A percentile compares a stretch with the other conserved stretches of the same genome.
These are phyloP conservation scores for Tapirus terrestris DNA, from an alignment of 2,113 vertebrate genomes.

Conservation along the genomic window DNA sequence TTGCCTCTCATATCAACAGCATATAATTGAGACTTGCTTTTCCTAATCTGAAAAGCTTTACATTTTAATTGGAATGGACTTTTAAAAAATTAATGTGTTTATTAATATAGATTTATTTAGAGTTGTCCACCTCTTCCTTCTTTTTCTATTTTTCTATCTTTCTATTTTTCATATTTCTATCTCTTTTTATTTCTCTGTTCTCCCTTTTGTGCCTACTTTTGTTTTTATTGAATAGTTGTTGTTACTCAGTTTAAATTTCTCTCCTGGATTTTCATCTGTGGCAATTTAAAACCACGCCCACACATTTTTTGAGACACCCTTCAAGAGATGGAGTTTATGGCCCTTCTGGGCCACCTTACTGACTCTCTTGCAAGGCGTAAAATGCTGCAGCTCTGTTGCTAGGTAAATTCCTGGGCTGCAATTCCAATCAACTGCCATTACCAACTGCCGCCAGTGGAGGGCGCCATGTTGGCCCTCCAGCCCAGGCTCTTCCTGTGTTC, in stretches of 20 bases:
- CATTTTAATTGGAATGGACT: neutral
- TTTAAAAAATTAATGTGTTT: neutral
- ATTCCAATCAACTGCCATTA: neutral
- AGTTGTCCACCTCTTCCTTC: neutral
- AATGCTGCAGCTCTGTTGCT: neutral
- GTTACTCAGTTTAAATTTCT: neutral
- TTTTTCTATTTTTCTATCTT: neutral
- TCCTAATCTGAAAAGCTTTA: neutral
- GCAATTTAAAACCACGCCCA: neutral
- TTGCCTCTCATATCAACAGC: neutral
- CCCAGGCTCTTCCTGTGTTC: neutral
- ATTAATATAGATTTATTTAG: neutral
- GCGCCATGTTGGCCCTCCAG: neutral
- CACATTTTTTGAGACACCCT: neutral
- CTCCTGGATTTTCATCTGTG: neutral
- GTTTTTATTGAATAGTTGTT: neutral
- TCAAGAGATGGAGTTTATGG: neutral
- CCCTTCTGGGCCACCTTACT: neutral
- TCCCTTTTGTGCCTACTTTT: neutral
- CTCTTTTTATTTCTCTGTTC: neutral
- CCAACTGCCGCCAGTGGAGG: neutral
- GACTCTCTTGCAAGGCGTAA: neutral
- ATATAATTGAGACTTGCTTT: neutral
- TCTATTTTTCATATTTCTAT: neutral
- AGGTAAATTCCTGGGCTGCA: neutral